Evolutionary conservation across 2,888 invertebrate species (phyloP), one percentile per base, ranked within the genome.

Genomic region (Cenopis cana): DNA sequence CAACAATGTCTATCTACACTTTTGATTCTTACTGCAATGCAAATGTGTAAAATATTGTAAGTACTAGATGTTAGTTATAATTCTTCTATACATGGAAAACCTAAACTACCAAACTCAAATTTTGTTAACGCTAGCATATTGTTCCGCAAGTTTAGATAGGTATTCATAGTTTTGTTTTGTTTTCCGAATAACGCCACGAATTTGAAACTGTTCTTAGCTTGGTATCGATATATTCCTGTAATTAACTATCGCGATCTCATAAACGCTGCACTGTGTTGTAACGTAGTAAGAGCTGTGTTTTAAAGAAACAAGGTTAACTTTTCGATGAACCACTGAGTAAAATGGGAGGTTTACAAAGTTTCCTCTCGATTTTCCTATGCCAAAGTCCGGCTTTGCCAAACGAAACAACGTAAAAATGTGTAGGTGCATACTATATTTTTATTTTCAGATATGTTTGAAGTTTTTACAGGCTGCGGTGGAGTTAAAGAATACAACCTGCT

Each of bases 401-500:
- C 52, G 57, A 50, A 69, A 69, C 20, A 50, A 64, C 18, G 69
- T 57, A 69, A 69, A 50, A 69, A 69, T 69, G 50, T 69, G 62
- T 62, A 38, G 69, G 64, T 64, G 69, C 56, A 41, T 64, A 50
- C 57, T 18, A 41, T 41, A 57, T 60, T 60, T 70, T 70, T 64
- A 50, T 70, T 70, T 65, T 69, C 41, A 55, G 54, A 65, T 69
- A 14, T 33, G 41, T 52, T 33, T 12, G 64, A 33, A 50, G 38
- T 55, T 65, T 65, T 59, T 54, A 46, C 54, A 60, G 46, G 52
- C 54, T 17, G 59, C n/a, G 62, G 64, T 69, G 38, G 69, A 69
- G 64, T 69, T 69, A 69, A 69, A 64, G 62, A 64, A 69, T 69
- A 56, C 55, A 55, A 41, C 55, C 64, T 64, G 49, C 50, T 64